Evolutionary conservation across 2,113 vertebrate genomes (phyloP).

Genomic region (Cinclus mexicanus): DNA sequence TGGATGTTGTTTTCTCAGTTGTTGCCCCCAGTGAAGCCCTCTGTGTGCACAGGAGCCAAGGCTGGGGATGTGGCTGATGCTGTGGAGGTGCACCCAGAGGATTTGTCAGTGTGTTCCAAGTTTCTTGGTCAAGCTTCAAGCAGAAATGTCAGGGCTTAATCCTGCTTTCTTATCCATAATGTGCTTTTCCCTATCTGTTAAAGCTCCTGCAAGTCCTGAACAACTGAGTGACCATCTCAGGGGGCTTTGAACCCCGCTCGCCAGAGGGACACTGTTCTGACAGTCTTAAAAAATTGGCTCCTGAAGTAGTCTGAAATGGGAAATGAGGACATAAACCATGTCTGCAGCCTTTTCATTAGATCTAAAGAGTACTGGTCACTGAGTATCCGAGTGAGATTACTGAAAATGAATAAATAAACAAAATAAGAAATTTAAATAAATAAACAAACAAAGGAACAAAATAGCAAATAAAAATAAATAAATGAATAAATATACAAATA

Average conservation of each 20-base stretch:
- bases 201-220: neutral
- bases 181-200: neutral
- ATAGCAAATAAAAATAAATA: no score
- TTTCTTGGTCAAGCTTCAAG: neutral
- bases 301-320: neutral
- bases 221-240: neutral
- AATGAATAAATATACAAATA: rapidly evolving
- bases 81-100: rapidly evolving
- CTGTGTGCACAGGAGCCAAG: neutral
- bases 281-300: neutral
- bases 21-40: neutral
- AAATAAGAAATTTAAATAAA: neutral
- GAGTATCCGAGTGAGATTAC: neutral
- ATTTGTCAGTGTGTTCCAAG: neutral
- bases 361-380: neutral
- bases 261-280: neutral
- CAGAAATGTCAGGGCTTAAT: neutral
- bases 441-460: neutral
- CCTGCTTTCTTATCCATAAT: neutral
- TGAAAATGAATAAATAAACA: neutral
- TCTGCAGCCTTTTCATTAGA: neutral
- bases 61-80: neutral
- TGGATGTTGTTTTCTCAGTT: neutral
- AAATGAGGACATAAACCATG: neutral
- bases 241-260: neutral